Base-by-base conservation (phyloP, 2,888 invertebrate species). In the Cancer borealis region DNA sequence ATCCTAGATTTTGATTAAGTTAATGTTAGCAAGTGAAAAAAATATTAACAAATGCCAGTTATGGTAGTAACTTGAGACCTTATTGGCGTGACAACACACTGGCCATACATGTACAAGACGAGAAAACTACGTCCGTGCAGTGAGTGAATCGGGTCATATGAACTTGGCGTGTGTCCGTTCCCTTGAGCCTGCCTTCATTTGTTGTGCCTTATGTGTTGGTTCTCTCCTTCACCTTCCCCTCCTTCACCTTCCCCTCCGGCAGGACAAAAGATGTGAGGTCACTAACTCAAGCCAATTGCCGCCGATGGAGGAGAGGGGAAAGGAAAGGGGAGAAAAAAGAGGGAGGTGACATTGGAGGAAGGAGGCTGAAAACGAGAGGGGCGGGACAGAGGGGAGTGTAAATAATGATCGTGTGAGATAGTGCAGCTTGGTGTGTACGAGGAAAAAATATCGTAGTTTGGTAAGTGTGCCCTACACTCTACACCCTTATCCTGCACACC, bases 291-390 rank as follows among this genome's bases (percentile, higher is more conserved):
- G 84, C 49, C 49, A 26, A 26, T 54, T 54, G 89, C 30, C 21
- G 54, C 12, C 89, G 54, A 54, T 49, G 89, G 47, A 89, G 89
- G 89, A 89, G 89, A 54, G 54, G 89, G 89, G 54, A n/a, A 39
- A 47, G 89, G 89, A 89, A 39, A 26, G 54, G 47, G 47, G 54
- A 54, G 47, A 39, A 39, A 89, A 54, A 89, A 54, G 89, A 47
- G 84, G 17, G 39, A 30, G 30, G 39, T 30, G 84, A 84, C 84
- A 84, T 17, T 84, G 39, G 84, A 84, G 30, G 89, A 89, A 26
- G 84, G 84, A 84, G 84, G 84, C n/a, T 66, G 84, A 84, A 84
- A 84, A 30, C 39, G 84, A 30, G 84, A 84, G 84, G 47, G 47
- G 47, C 46, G 39, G 39, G 84, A 21, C 26, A 8, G 88, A 39